Conservation (phyloP, 2,888 invertebrate genomes). For the Oxystoma pomonae region DNA sequence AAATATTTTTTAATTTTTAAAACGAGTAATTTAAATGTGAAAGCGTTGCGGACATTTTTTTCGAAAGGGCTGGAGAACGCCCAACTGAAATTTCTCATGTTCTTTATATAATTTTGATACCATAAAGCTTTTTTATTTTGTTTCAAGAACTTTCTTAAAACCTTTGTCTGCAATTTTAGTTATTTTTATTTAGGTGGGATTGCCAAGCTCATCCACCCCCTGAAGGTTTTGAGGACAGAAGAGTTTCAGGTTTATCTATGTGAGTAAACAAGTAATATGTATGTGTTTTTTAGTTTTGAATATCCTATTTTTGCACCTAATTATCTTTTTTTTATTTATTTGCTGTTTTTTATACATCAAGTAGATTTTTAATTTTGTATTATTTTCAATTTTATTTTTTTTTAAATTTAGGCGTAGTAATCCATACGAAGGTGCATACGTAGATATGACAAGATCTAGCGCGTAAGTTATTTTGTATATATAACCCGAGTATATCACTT, state of each 20-base stretch:
- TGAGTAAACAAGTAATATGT: constrained; percentile 45
- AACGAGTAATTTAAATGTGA: too few relatives aligned
- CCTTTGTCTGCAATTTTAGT: too few relatives aligned
- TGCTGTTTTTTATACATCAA: not conserved
- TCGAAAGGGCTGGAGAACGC: too few relatives aligned
- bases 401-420: constrained; percentile 17
- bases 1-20: too few relatives aligned
- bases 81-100: too few relatives aligned
- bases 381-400: constrained; percentile 8
- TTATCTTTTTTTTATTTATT: not conserved
- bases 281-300: constrained; percentile 32
- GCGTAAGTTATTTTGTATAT: too few relatives aligned
- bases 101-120: too few relatives aligned
- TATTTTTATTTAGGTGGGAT: constrained; percentile 18
- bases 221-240: constrained; percentile 50
- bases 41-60: too few relatives aligned
- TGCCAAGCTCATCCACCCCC: constrained; percentile 47
- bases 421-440: constrained; percentile 15
- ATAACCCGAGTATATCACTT: too few relatives aligned
- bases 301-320: not conserved
- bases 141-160: too few relatives aligned
- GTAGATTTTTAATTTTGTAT: constrained; percentile 4
- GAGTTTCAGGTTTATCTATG: constrained; percentile 57
- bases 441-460: constrained; percentile 17
- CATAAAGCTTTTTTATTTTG: too few relatives aligned